These are phyloP conservation scores for Paramuricea clavata DNA, from an alignment of 92 coral and sea anemone species.

Conservation along the genomic window DNA sequence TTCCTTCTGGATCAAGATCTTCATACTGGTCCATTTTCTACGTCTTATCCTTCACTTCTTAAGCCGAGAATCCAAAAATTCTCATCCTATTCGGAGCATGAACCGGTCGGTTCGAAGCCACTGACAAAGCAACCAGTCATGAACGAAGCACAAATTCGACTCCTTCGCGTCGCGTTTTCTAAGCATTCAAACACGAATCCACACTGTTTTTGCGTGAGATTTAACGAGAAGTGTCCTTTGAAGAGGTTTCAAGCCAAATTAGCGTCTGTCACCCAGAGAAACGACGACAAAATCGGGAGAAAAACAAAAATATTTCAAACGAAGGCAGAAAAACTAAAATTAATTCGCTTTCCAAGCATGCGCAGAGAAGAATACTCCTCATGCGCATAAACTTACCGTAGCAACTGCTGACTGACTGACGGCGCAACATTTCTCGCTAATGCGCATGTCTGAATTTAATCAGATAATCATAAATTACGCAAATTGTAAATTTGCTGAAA, in stretches of 20 bases:
- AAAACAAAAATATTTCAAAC: slow-evolving; percentile 11
- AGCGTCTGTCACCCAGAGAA: slow-evolving; percentile 3
- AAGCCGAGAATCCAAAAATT: slow-evolving; percentile 13
- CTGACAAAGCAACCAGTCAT: slow-evolving; percentile 3
- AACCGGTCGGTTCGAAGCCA: background rate
- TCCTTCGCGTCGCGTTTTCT: slow-evolving; percentile 13
- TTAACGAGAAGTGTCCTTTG: background rate
- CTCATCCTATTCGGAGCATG: background rate
- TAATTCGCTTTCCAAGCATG: slow-evolving; percentile 76
- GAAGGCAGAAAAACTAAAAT: slow-evolving; percentile 30
- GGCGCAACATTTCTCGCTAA: slow-evolving; percentile 28
- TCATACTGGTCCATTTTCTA: slow-evolving; percentile 74
- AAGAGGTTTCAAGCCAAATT: background rate
- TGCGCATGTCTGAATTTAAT: slow-evolving; percentile 34
- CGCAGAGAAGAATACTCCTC: slow-evolving; percentile 63
- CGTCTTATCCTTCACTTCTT: slow-evolving; percentile 28
- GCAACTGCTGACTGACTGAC: slow-evolving; percentile 77
- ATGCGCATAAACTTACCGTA: slow-evolving; percentile 63
- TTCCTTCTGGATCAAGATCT: slow-evolving; percentile 96
- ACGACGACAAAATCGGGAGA: slow-evolving; percentile 38
- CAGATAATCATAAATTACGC: background rate
- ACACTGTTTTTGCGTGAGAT: background rate
- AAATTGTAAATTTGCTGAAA: too few relatives aligned
- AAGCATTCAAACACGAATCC: background rate
- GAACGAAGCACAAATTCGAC: background rate